Percentiles rank a stretch among this genome's conserved stretches.
Evolutionary conservation across 2,888 invertebrate genomes (phyloP).

Genomic region (Drosophila stalkeri): DNA sequence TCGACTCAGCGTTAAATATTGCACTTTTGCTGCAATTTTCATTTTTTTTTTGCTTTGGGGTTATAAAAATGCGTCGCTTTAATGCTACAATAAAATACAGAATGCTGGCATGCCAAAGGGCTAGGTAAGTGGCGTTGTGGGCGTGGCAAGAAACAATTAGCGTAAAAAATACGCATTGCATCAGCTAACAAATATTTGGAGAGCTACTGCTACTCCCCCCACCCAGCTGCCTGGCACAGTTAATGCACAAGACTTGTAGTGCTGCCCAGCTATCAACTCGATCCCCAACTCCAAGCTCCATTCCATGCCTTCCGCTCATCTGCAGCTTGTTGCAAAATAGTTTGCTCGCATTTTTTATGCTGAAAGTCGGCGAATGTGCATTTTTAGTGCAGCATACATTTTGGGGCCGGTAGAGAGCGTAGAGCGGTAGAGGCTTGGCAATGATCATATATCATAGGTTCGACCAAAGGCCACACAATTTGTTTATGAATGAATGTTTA

Average conservation of each 20-base stretch:
- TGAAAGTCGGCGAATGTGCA: constrained; percentile 50
- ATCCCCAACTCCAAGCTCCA: background rate
- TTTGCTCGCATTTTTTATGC: constrained; percentile 61
- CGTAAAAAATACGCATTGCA: constrained; percentile 78
- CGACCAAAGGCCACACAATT: constrained; percentile 33
- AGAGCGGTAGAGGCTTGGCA: background rate
- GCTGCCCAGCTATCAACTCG: background rate
- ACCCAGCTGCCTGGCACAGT: background rate
- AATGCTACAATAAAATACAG: constrained; percentile 83
- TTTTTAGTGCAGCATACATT: constrained; percentile 54
- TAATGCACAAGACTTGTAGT: constrained; percentile 48
- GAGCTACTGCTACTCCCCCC: constrained; percentile 3
- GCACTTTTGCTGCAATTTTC: constrained; percentile 51
- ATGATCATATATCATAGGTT: constrained; percentile 7
- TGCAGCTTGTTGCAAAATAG: constrained; percentile 48
- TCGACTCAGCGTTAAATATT: constrained; percentile 67
- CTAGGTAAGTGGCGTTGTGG: background rate
- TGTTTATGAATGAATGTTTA: constrained; percentile 68
- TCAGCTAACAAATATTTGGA: constrained; percentile 58
- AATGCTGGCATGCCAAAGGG: constrained; percentile 72
- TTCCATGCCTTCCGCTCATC: background rate
- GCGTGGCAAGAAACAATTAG: constrained; percentile 82
- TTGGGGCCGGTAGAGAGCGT: background rate
- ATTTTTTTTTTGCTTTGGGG: constrained; percentile 29
- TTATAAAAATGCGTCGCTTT: constrained; percentile 83